Evolutionary conservation across 2,113 vertebrate genomes (phyloP).

Genomic region (Alethe castanea): DNA sequence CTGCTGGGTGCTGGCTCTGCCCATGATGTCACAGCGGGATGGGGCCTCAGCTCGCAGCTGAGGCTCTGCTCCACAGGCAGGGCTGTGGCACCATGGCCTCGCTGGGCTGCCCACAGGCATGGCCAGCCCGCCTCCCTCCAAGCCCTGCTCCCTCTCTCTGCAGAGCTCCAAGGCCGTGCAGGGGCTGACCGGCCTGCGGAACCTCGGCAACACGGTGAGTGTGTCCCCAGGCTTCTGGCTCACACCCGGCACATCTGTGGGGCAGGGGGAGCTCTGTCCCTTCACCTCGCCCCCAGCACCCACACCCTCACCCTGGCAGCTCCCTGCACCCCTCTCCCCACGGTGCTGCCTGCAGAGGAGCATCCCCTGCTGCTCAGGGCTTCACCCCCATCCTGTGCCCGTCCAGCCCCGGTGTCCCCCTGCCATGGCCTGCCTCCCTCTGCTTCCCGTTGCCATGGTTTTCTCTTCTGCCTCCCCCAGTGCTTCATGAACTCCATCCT

Average conservation of each 20-base stretch:
- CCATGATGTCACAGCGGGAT: neutral
- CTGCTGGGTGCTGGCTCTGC: neutral
- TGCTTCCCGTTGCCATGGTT: conserved; percentile 41
- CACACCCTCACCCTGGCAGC: accelerated
- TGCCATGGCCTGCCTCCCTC: neutral
- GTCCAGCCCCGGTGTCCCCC: neutral
- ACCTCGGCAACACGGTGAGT: conserved; percentile 96
- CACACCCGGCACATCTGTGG: accelerated
- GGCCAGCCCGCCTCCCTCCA: neutral
- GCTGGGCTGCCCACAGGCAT: neutral
- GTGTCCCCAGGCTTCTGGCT: neutral
- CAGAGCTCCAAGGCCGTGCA: conserved; percentile 91
- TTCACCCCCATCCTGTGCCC: neutral
- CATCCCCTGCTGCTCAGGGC: neutral
- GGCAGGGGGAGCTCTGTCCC: neutral
- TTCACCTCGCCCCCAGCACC: accelerated
- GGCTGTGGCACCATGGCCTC: neutral
- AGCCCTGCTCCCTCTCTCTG: neutral
- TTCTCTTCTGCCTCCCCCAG: conserved; percentile 65
- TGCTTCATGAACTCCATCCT: conserved; percentile 99
- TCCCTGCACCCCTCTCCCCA: accelerated
- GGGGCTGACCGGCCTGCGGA: conserved; percentile 91
- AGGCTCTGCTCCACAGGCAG: neutral
- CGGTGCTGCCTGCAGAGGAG: accelerated
- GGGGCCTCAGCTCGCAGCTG: neutral